Conservation (phyloP, 1,140 invertebrate genomes). For the Apolygus lucorum region DNA sequence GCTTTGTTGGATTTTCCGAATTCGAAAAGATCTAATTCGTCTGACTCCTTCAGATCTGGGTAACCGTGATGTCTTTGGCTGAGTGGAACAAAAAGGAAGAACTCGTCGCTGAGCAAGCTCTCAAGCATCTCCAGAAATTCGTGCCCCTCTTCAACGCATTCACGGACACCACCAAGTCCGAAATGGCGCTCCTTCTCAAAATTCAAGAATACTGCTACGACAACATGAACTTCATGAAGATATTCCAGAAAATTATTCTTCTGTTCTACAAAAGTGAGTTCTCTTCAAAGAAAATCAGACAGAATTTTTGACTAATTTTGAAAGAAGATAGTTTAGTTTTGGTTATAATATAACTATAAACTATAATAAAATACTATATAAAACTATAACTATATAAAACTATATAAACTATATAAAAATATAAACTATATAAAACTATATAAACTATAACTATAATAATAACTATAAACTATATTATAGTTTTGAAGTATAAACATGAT, state of each 20-base stretch:
- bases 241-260: conserved; percentile 93
- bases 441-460: no score
- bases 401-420: no score
- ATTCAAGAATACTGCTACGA: conserved; percentile 97
- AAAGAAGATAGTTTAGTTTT: no score
- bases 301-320: no score
- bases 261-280: conserved; percentile 85
- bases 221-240: conserved; percentile 98
- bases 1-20: no score
- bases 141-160: conserved; percentile 78
- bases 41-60: conserved; percentile 86
- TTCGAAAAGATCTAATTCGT: no score
- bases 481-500: no score
- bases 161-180: conserved; percentile 69
- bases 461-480: no score
- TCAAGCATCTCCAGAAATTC: conserved; percentile 81
- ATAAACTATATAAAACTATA: no score
- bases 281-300: conserved; percentile 63
- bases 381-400: no score
- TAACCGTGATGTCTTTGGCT: conserved; percentile 82
- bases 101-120: conserved; percentile 84
- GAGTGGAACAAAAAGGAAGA: conserved; percentile 99
- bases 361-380: no score
- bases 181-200: conserved; percentile 77
- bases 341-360: no score